Evolutionary conservation across 2,888 invertebrate species (phyloP).

Genomic region (Hyppa rectilinea): DNA sequence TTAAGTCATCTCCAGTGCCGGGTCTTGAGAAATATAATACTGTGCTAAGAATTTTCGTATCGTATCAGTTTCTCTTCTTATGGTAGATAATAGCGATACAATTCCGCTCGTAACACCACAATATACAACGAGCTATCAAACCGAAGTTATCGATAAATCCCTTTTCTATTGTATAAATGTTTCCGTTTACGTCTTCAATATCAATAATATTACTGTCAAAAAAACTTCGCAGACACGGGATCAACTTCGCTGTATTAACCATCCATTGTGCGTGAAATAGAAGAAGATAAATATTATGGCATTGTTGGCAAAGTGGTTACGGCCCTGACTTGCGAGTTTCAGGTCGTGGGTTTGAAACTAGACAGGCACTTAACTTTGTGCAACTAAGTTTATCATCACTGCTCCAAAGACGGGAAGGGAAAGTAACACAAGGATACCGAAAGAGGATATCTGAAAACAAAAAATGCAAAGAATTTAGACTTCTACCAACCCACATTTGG

Average conservation of each 20-base stretch:
- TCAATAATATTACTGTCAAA: slow-evolving; percentile 39
- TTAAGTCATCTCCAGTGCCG: slow-evolving; percentile 44
- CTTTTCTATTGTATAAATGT: slow-evolving; percentile 49
- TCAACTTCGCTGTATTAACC: slow-evolving; percentile 23
- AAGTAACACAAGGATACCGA: neutral
- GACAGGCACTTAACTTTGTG: neutral
- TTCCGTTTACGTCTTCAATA: slow-evolving; percentile 43
- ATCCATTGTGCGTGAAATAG: slow-evolving; percentile 21
- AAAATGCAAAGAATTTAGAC: neutral
- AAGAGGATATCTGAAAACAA: neutral
- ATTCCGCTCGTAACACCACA: slow-evolving; percentile 39
- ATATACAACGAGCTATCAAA: slow-evolving; percentile 38
- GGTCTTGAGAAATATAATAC: slow-evolving; percentile 38
- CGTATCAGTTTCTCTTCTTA: slow-evolving; percentile 28
- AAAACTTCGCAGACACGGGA: slow-evolving; percentile 21
- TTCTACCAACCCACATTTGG: neutral
- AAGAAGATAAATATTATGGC: neutral
- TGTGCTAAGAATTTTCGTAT: slow-evolving; percentile 32
- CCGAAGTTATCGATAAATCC: slow-evolving; percentile 39
- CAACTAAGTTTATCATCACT: neutral
- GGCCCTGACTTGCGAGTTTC: neutral
- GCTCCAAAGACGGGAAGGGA: neutral
- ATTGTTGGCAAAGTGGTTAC: neutral
- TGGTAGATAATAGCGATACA: slow-evolving; percentile 28
- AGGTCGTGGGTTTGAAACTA: too few relatives aligned